Evolutionary conservation across 2,888 invertebrate species (phyloP).

Genomic region (Leucoptera coffeella): DNA sequence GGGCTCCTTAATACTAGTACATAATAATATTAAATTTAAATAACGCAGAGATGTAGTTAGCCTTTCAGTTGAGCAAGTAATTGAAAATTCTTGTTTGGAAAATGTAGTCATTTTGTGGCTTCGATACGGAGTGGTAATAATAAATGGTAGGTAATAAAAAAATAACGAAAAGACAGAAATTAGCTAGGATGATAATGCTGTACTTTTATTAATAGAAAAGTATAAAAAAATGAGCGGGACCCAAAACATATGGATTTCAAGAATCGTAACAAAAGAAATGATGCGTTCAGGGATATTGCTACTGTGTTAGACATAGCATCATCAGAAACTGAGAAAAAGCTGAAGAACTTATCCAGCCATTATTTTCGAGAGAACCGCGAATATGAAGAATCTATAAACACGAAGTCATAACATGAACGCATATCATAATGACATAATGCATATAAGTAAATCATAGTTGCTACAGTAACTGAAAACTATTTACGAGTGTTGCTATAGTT

Average conservation of each 20-base stretch:
- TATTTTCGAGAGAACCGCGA: conserved; percentile 2
- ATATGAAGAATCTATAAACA: no score
- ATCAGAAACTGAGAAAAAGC: conserved; percentile 9
- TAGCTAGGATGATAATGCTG: conserved; percentile 3
- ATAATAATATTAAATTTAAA: no score
- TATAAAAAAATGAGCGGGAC: conserved; percentile 2
- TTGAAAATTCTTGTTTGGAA: no score
- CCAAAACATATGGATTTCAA: conserved; percentile 3
- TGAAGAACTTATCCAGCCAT: conserved; percentile 1
- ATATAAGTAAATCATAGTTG: no score
- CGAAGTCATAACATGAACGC: no score
- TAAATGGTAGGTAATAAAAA: no score
- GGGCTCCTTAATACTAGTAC: no score
- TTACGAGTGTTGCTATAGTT: no score
- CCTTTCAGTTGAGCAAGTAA: no score
- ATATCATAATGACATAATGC: no score
- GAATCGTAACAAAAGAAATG: conserved; percentile 4
- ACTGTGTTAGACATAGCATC: conserved; percentile 10
- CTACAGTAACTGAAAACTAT: no score
- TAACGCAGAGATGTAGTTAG: no score
- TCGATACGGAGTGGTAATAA: conserved; percentile 2
- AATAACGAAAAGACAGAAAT: conserved; percentile 3
- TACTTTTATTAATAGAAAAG: conserved; percentile 4
- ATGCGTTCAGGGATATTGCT: conserved; percentile 8
- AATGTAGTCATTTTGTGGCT: conserved; percentile 2